phyloP scores from a whole-genome alignment of 2,888 invertebrate species.

The Macrosoma leucophasiata region DNA sequence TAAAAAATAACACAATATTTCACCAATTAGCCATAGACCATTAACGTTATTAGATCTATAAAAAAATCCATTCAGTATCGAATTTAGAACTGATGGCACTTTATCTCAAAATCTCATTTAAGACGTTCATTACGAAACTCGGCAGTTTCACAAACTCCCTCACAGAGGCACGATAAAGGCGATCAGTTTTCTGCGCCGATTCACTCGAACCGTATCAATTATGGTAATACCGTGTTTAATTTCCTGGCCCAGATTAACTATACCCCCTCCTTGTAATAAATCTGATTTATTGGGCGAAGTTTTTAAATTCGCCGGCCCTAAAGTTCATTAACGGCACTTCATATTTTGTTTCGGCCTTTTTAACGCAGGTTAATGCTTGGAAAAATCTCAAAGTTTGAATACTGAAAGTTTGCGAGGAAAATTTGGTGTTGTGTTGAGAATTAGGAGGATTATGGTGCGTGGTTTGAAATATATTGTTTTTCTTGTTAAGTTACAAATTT shows the following conservation, averaged over 20 bases:
- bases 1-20: no score
- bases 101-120: conserved; percentile 44
- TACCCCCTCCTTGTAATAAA: conserved; percentile 57
- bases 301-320: conserved; percentile 42
- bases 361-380: no score
- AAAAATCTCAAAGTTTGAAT: no score
- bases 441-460: no score
- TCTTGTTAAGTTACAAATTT: no score
- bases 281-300: conserved; percentile 59
- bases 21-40: no score
- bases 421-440: no score
- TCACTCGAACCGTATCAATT: conserved; percentile 70
- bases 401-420: no score
- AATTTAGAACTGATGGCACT: no score
- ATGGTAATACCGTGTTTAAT: conserved; percentile 72
- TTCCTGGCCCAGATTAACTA: conserved; percentile 69
- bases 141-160: conserved; percentile 37
- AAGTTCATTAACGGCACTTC: conserved; percentile 30
- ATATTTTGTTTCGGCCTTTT: conserved; percentile 4
- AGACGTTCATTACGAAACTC: conserved; percentile 45
- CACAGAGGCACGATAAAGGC: conserved; percentile 40
- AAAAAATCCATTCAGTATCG: no score
- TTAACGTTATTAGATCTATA: no score
- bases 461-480: no score
- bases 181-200: conserved; percentile 67